Base-by-base conservation (phyloP, 2,113 vertebrate genomes). In the Paradisaea rubra region DNA sequence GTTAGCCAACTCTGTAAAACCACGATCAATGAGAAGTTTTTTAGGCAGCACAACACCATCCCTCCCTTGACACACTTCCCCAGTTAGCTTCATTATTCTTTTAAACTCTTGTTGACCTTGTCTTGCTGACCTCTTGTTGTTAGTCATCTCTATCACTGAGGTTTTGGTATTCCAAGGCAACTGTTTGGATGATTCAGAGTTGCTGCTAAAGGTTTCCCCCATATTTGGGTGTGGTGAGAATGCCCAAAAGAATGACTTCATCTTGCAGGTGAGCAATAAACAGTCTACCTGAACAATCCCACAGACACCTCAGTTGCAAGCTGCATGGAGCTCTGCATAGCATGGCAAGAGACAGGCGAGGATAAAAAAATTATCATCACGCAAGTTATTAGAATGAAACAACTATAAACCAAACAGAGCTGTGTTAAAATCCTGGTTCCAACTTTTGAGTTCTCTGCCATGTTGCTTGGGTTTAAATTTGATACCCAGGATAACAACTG, bases 41-140 rank as follows among this genome's bases (percentile, higher is more conserved):
- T 66, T 85, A 71, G 41, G n/a, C 44, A 74, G 56, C 59, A 64
- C 21, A 91, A 65, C 45, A 61, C 8, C 18, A 15, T 49, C 31
- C 27, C 20, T 8, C 3, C 49, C 37, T 37, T 0, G 0, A 39
- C 42, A 60, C 30, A 14, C 7, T 69, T 88, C 23, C 30, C 44
- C 56, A 71, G 0, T 47, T 33, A 78, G 39, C 52, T 93, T 63
- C 20, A 56, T 49, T 70, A 74, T n/a, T 54, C 47, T 77, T 10
- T 69, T 28, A 61, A 81, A 37, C n/a, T 59, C 74, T 52, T 80
- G 30, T 21, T 73, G 47, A 44, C 35, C 44, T 49, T 25, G 49
- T 25, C 13, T 49, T 49, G 49, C 24, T 49, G 49, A 49, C 49
- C 49, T 25, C 49, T 49, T 49, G 47, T 24, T n/a, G 31, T 25